Conservation (phyloP, 2,888 invertebrate genomes). For the Microctonus aethiopoides region DNA sequence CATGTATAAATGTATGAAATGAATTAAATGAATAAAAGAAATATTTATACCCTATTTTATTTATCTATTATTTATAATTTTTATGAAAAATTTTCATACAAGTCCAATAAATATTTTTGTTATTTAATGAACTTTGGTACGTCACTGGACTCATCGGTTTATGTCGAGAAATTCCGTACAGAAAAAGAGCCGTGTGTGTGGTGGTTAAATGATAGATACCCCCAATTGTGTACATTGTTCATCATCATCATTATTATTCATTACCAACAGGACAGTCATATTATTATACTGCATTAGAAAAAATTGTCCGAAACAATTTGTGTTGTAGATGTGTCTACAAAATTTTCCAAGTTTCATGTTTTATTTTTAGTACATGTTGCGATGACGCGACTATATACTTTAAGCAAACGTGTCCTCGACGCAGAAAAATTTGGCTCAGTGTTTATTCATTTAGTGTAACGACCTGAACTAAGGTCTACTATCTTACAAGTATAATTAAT, state of each 20-base stretch:
- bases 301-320: background rate
- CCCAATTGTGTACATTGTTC: conserved; percentile 50
- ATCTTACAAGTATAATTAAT: background rate
- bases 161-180: background rate
- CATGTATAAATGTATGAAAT: too few species aligned
- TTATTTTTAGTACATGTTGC: conserved; percentile 57
- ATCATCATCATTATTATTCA: conserved; percentile 45
- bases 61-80: too few species aligned
- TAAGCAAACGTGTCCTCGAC: conserved; percentile 46
- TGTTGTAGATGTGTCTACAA: conserved; percentile 28
- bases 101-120: too few species aligned
- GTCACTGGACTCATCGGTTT: conserved; percentile 4
- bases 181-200: background rate
- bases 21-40: too few species aligned
- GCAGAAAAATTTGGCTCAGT: conserved; percentile 46
- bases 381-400: conserved; percentile 48
- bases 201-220: conserved; percentile 8
- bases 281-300: background rate
- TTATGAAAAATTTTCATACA: too few species aligned
- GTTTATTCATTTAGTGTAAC: conserved; percentile 37
- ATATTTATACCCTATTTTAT: too few species aligned
- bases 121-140: background rate
- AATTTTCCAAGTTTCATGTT: conserved; percentile 44
- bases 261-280: conserved; percentile 25
- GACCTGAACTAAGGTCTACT: conserved; percentile 15